These are phyloP conservation scores for Pheucticus melanocephalus DNA, from an alignment of 2,113 vertebrate species.

Conservation along the genomic window DNA sequence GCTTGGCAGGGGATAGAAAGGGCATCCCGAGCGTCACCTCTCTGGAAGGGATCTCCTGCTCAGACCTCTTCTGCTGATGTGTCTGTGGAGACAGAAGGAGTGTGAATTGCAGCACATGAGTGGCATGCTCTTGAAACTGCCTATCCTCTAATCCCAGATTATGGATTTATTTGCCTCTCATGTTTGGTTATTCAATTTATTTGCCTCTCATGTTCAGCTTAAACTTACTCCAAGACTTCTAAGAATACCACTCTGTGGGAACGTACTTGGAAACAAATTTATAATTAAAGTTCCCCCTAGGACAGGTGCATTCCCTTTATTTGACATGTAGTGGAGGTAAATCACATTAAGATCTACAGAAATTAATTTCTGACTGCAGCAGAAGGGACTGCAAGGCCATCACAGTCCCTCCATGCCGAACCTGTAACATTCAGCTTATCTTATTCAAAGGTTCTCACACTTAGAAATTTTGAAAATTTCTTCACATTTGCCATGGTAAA, in stretches of 20 bases:
- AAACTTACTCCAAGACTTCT: background rate
- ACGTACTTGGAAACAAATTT: background rate
- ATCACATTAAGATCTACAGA: background rate
- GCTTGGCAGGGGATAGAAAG: conserved; percentile 39
- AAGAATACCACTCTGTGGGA: background rate
- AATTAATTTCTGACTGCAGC: background rate
- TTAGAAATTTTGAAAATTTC: background rate
- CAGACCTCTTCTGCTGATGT: background rate
- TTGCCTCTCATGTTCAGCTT: background rate
- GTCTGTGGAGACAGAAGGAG: background rate
- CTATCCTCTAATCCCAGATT: background rate
- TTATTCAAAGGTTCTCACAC: background rate
- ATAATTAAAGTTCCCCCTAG: background rate
- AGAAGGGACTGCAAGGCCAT: background rate
- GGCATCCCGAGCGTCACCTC: background rate
- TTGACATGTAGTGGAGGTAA: background rate
- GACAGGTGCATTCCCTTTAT: background rate
- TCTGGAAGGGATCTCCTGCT: background rate
- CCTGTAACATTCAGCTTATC: background rate
- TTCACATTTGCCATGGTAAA: background rate
- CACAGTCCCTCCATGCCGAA: background rate
- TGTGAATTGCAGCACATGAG: background rate
- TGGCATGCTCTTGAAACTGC: background rate
- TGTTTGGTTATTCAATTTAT: background rate
- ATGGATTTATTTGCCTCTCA: background rate